Percentiles rank a stretch among this genome's conserved stretches.
Conservation (phyloP, 2,888 invertebrate species). For the Sericinus montela region DNA sequence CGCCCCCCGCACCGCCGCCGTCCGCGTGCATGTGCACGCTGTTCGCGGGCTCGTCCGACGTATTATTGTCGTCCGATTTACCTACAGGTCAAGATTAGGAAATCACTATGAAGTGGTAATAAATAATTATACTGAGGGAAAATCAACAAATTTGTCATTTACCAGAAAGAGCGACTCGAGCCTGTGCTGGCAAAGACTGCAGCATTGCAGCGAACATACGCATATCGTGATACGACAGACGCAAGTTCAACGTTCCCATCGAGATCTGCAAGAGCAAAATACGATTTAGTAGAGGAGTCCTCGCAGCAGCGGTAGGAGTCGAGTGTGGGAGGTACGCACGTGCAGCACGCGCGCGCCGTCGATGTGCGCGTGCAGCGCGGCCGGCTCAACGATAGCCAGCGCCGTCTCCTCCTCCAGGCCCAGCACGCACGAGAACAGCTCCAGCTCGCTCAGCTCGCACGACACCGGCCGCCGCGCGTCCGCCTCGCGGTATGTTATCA, state of each 20-base stretch:
- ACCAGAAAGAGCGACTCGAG: conserved; percentile 77
- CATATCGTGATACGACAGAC: conserved; percentile 96
- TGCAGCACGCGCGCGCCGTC: conserved; percentile 69
- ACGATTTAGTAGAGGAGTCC: too few relatives aligned
- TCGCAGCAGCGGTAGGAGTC: too few relatives aligned
- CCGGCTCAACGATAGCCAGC: conserved; percentile 95
- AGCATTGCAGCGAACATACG: conserved; percentile 94
- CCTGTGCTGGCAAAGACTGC: conserved; percentile 91
- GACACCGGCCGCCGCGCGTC: conserved; percentile 87
- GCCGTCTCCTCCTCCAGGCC: conserved; percentile 96
- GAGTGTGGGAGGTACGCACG: conserved; percentile 38
- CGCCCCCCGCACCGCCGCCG: conserved; percentile 22
- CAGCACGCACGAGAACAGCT: conserved; percentile 95
- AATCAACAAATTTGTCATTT: too few relatives aligned
- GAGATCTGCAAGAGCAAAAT: conserved; percentile 69
- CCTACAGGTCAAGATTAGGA: too few relatives aligned
- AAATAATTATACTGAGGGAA: too few relatives aligned
- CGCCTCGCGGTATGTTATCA: conserved; percentile 87
- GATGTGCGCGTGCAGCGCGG: conserved; percentile 88
- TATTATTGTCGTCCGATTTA: conserved; percentile 23
- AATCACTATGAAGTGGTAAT: too few relatives aligned
- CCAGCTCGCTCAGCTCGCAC: conserved; percentile 92
- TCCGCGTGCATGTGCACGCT: conserved; percentile 38
- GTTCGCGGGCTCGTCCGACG: conserved; percentile 56
- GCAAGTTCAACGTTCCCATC: conserved; percentile 86